Conservation (phyloP, 2,113 vertebrate genomes). For the Pteropus alecto region DNA sequence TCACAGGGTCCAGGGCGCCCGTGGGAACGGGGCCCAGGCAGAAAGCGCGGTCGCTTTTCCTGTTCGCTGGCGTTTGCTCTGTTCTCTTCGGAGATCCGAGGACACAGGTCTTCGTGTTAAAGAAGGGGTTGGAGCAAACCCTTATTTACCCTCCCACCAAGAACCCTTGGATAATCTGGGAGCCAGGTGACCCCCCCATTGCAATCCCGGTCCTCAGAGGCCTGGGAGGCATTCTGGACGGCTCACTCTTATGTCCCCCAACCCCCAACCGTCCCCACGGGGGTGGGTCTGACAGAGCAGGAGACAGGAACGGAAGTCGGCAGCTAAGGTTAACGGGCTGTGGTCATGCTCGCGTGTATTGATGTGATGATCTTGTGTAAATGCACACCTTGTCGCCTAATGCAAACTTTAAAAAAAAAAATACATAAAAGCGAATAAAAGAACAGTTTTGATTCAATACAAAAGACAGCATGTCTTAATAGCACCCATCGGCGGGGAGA, state of each 20-base stretch:
- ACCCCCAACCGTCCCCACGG: background rate
- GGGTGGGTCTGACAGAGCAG: background rate
- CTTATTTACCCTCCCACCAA: background rate
- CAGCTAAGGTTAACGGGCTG: background rate
- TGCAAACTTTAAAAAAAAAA: slow-evolving; percentile 61
- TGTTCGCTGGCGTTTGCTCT: background rate
- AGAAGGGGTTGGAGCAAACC: slow-evolving; percentile 8
- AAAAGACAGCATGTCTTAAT: slow-evolving; percentile 75
- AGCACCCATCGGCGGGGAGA: slow-evolving; percentile 73
- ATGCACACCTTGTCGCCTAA: slow-evolving; percentile 45
- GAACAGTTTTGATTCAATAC: slow-evolving; percentile 61
- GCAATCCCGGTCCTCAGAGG: background rate
- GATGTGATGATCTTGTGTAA: background rate
- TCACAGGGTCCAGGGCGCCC: background rate
- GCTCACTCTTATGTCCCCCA: background rate
- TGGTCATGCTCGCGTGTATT: background rate
- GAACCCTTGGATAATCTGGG: background rate
- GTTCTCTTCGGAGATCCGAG: background rate
- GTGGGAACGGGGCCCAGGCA: background rate
- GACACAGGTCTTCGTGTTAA: slow-evolving; percentile 24
- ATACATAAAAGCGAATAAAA: slow-evolving; percentile 24
- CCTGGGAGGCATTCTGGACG: background rate
- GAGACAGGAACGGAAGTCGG: background rate
- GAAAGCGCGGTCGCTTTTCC: background rate
- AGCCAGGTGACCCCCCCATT: background rate